Evolutionary conservation across 2,888 invertebrate genomes (phyloP).

Genomic region (Nomada lathburiana): DNA sequence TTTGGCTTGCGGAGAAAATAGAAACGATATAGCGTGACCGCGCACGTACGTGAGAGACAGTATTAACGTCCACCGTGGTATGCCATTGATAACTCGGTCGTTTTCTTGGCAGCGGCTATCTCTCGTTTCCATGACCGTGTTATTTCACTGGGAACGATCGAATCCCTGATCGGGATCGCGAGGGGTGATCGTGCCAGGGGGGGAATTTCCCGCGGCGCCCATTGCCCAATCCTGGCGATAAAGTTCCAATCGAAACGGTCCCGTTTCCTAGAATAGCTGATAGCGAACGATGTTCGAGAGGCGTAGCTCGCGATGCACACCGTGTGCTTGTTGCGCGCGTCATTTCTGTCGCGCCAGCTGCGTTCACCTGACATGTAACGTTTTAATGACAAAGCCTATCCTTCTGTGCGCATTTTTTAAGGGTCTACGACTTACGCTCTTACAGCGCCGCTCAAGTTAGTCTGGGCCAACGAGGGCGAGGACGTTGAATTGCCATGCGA

Average conservation of each 20-base stretch:
- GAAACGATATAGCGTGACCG: constrained; percentile 60
- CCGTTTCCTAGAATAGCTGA: neutral
- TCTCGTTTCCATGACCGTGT: neutral
- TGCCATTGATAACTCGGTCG: constrained; percentile 74
- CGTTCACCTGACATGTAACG: neutral
- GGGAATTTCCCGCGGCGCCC: too few relatives aligned
- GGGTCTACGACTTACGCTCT: constrained; percentile 70
- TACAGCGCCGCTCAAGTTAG: constrained; percentile 88
- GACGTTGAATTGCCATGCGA: constrained; percentile 94
- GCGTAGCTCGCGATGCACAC: too few relatives aligned
- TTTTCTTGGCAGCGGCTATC: constrained; percentile 49
- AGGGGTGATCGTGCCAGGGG: neutral
- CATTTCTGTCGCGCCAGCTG: neutral
- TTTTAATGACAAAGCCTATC: constrained; percentile 13
- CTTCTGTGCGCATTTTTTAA: constrained; percentile 51
- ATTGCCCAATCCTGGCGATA: neutral
- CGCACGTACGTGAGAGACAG: constrained; percentile 58
- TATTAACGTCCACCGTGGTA: constrained; percentile 70
- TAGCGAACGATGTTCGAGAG: too few relatives aligned
- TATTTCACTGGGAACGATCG: neutral
- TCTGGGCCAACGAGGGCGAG: constrained; percentile 92
- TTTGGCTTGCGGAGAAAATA: constrained; percentile 61
- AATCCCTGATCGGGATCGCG: neutral
- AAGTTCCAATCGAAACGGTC: neutral
- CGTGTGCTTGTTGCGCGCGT: neutral